Base-by-base conservation (phyloP, 2,797 vertebrate species). In the Intellagama lesueurii region DNA sequence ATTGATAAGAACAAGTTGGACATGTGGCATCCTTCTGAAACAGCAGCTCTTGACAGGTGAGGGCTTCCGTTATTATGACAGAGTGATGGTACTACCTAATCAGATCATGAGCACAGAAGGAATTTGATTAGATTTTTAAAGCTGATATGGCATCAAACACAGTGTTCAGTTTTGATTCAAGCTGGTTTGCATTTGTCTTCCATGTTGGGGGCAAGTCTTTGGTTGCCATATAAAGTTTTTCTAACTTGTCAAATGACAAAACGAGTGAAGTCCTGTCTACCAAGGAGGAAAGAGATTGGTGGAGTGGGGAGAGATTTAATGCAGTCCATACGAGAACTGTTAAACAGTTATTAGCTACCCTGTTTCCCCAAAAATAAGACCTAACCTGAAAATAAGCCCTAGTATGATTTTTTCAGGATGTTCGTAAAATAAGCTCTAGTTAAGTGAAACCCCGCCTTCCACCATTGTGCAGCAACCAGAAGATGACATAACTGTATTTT, bases 31-130 rank as follows among this genome's bases (percentile, higher is more conserved):
- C 89, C 81, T 95, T 94, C 91, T 80, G 88, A 88, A 96, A 94
- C 91, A 95, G 93, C 92, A 89, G 91, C 89, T 91, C 92, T 95
- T 93, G 91, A 92, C 93, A 93, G 92, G 86, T 30, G 47, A 94
- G 86, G 90, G 94, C 91, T 93, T 86, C 84, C 66, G 49, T 72
- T 89, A 91, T 90, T 88, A 69, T 87, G 80, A 68, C 68, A 90
- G 80, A 91, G 91, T 88, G 89, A 91, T 79, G 91, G 28, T 60
- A 52, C 30, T 85, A 82, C 49, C 90, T 35, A 76, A 86, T 89
- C 81, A 80, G 86, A 91, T 79, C 30, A 72, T 83, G 85, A 56
- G 16, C 79, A 86, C 1, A 78, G 82, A 88, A 89, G 84, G 88
- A 30, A 77, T 85, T 90, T 86, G 89, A 85, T 94, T 89, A 80